Evolutionary conservation across 2,797 vertebrate genomes (phyloP).

Genomic region (Macrochelys suwanniensis): DNA sequence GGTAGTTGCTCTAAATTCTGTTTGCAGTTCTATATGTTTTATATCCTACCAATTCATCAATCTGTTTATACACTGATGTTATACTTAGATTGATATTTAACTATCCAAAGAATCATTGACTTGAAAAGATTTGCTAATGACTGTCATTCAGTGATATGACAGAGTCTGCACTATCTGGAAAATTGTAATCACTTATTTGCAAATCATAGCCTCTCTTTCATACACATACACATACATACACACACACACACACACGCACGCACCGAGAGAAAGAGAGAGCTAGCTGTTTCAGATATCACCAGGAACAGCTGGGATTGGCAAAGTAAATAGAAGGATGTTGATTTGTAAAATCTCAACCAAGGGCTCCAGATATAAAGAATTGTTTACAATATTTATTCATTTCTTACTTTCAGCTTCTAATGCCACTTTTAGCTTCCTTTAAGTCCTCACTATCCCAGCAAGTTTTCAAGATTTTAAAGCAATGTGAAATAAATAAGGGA

Average conservation of each 20-base stretch:
- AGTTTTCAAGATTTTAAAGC: not conserved
- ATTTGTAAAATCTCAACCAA: not conserved
- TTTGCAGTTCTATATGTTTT: constrained; percentile 52
- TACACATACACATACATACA: not conserved
- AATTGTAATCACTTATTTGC: constrained; percentile 35
- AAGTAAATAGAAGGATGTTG: not conserved
- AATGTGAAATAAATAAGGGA: not conserved
- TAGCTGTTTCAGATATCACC: constrained; percentile 2
- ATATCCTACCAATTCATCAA: constrained; percentile 23
- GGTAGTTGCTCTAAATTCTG: not conserved
- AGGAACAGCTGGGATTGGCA: not conserved
- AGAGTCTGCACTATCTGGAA: constrained; percentile 42
- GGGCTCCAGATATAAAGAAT: constrained; percentile 40
- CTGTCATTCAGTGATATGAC: constrained; percentile 5
- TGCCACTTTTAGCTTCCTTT: not conserved
- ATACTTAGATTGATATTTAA: constrained; percentile 59
- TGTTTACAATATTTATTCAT: not conserved
- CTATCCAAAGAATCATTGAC: not conserved
- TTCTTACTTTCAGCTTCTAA: not conserved
- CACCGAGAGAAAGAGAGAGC: not conserved
- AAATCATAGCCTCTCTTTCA: not conserved
- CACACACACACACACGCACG: not conserved
- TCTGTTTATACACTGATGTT: constrained; percentile 59
- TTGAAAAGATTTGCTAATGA: constrained; percentile 52
- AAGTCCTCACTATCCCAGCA: not conserved